Conservation (phyloP, 2,113 vertebrate species). For the Equus quagga region DNA sequence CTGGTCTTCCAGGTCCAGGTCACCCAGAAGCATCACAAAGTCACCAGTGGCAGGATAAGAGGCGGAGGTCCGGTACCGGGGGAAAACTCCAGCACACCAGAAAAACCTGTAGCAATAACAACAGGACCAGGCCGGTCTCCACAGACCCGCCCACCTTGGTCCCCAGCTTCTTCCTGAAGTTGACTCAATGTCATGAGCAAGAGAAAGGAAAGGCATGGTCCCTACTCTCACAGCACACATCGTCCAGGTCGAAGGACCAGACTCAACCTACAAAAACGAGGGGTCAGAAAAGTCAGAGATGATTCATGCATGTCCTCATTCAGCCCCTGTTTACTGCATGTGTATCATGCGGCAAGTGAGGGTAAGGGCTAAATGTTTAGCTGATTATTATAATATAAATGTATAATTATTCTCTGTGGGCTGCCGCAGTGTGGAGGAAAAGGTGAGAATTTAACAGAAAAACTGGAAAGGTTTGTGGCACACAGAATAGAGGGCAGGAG, state of each 20-base stretch:
- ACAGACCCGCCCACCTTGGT: not conserved
- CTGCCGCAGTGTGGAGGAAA: not conserved
- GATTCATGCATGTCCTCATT: not conserved
- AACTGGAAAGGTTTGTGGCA: not conserved
- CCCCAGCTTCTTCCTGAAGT: not conserved
- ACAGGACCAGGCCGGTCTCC: not conserved
- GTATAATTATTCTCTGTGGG: not conserved
- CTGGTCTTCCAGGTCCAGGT: too few species aligned
- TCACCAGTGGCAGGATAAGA: not conserved
- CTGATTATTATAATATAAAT: not conserved
- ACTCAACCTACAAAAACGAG: not conserved
- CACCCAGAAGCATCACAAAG: not conserved
- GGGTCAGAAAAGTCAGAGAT: accelerated
- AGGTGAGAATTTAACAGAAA: not conserved
- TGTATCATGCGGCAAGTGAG: not conserved
- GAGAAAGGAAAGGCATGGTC: not conserved
- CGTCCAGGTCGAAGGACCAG: not conserved
- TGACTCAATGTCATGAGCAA: not conserved
- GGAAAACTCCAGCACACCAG: not conserved
- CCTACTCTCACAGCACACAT: not conserved
- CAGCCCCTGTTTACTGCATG: not conserved
- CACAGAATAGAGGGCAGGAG: not conserved
- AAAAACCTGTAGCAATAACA: not conserved
- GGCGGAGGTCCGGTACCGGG: accelerated
- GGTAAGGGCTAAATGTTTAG: not conserved